Percentiles rank a stretch among this genome's conserved stretches.
These are phyloP conservation scores for Drosophila robusta DNA, from an alignment of 2,888 invertebrate species.

Conservation along the genomic window DNA sequence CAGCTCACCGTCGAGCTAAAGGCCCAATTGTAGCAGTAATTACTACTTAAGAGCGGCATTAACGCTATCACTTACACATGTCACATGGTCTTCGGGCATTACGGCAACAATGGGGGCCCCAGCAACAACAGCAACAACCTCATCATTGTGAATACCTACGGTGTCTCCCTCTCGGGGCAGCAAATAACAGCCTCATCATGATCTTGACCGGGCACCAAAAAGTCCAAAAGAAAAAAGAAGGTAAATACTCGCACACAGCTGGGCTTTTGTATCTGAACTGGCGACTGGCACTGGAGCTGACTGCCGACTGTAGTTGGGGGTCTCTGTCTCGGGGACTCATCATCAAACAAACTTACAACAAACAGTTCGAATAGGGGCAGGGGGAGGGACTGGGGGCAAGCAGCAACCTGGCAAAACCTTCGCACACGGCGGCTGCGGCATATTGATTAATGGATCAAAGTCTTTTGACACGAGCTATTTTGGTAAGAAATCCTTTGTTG, in stretches of 20 bases:
- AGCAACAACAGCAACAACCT: slow-evolving; percentile 21
- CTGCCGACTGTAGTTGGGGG: slow-evolving; percentile 41
- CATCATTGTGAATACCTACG: slow-evolving; percentile 35
- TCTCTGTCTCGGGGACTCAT: slow-evolving; percentile 59
- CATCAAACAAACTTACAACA: slow-evolving; percentile 66
- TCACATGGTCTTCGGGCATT: slow-evolving; percentile 76
- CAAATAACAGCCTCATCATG: slow-evolving; percentile 79
- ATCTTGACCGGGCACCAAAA: slow-evolving; percentile 64
- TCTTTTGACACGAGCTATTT: slow-evolving; percentile 85
- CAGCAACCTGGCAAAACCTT: slow-evolving; percentile 65
- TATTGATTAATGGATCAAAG: slow-evolving; percentile 85
- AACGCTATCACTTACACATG: slow-evolving; percentile 81
- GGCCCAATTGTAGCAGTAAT: slow-evolving; percentile 78
- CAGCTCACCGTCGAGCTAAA: slow-evolving; percentile 2
- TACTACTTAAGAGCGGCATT: slow-evolving; percentile 80
- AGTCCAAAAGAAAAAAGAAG: slow-evolving; percentile 33
- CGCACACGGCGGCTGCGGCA: slow-evolving; percentile 76
- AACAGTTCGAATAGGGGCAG: slow-evolving; percentile 9
- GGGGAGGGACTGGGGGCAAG: slow-evolving; percentile 4
- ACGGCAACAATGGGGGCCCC: slow-evolving; percentile 59
- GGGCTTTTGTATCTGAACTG: slow-evolving; percentile 48
- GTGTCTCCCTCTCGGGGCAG: slow-evolving; percentile 20
- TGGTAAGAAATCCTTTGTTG: slow-evolving; percentile 84
- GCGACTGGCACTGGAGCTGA: slow-evolving; percentile 29
- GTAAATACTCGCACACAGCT: slow-evolving; percentile 58